Evolutionary conservation across 2,797 vertebrate species (phyloP).

Genomic region (Allobates femoralis): DNA sequence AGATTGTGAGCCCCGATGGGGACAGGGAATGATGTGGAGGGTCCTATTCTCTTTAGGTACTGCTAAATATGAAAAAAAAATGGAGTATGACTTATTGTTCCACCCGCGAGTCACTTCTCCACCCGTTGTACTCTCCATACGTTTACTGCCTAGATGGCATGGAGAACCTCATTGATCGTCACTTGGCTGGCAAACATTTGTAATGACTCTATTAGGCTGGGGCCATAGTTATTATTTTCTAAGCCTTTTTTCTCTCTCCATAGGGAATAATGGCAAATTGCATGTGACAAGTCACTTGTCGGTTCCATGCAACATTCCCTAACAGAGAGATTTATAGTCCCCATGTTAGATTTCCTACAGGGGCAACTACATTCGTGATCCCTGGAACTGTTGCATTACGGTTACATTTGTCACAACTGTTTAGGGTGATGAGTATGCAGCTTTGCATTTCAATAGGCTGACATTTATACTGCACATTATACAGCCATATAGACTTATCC

Average conservation of each 20-base stretch:
- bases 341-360: not conserved
- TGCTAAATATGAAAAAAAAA: not conserved
- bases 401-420: slow-evolving; percentile 1
- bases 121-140: not conserved
- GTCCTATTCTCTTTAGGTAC: no score
- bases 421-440: not conserved
- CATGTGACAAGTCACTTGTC: slow-evolving; percentile 3
- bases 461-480: not conserved
- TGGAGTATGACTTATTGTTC: not conserved
- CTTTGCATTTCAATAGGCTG: not conserved
- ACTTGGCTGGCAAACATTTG: not conserved
- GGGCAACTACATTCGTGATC: not conserved
- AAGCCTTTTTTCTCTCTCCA: slow-evolving; percentile 9
- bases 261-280: slow-evolving; percentile 18
- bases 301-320: not conserved
- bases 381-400: not conserved
- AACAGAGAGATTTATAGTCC: not conserved
- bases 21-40: no score
- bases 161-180: not conserved
- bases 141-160: not conserved
- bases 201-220: not conserved
- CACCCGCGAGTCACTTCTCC: not conserved
- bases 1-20: no score
- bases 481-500: not conserved
- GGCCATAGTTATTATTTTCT: not conserved